Conservation (phyloP, 2,888 invertebrate species). For the Eupithecia tripunctaria region DNA sequence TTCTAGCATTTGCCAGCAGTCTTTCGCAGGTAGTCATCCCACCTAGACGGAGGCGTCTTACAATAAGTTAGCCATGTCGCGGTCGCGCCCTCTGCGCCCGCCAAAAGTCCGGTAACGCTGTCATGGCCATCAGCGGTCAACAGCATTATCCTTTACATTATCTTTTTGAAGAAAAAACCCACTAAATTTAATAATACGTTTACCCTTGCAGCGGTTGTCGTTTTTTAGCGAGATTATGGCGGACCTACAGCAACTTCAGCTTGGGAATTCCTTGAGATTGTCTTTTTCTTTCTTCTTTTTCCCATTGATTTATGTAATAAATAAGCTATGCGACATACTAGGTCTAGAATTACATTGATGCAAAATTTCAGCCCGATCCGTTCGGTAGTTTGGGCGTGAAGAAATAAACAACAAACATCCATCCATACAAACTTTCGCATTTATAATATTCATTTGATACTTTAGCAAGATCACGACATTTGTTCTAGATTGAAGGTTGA, state of each 20-base stretch:
- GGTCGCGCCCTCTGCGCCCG: neutral
- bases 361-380: neutral
- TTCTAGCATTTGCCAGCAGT: neutral
- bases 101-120: no score
- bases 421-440: neutral
- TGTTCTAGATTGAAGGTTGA: neutral
- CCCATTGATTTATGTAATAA: neutral
- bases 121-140: no score
- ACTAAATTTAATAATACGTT: neutral
- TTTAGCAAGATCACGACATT: neutral
- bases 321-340: neutral
- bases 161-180: no score
- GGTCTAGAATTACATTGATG: neutral
- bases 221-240: neutral
- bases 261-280: neutral
- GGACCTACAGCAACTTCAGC: neutral
- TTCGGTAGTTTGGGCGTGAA: neutral
- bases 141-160: no score
- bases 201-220: neutral
- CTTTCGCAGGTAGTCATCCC: no score
- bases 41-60: neutral
- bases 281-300: neutral
- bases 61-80: neutral
- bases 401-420: neutral
- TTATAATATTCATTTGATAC: no score